Evolutionary conservation across 2,113 vertebrate species (phyloP).

Genomic region (Tragelaphus scriptus): DNA sequence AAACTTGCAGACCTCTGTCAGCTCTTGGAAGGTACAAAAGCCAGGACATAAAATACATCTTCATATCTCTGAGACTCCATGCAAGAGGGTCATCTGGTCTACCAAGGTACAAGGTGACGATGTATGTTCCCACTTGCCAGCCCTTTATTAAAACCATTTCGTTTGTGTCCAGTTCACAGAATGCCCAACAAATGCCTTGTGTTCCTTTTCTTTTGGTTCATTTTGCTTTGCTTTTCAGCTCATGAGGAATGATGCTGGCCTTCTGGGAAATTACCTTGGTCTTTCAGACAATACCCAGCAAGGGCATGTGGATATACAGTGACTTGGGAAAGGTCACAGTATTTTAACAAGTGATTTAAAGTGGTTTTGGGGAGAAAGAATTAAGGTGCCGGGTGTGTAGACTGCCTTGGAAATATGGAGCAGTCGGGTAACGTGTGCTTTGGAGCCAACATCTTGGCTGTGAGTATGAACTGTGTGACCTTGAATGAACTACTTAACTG

Average conservation of each 20-base stretch:
- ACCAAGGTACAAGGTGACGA: background rate
- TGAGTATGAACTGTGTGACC: background rate
- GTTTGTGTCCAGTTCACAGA: background rate
- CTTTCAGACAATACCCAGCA: background rate
- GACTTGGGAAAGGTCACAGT: background rate
- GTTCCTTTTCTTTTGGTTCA: background rate
- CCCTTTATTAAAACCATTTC: background rate
- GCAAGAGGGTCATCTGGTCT: background rate
- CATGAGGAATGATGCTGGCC: background rate
- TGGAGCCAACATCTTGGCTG: background rate
- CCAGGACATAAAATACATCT: background rate
- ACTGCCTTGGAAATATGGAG: background rate
- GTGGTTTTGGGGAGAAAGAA: background rate
- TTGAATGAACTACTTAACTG: background rate
- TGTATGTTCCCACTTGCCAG: background rate
- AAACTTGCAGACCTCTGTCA: background rate
- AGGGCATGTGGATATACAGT: background rate
- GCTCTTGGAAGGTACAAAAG: background rate
- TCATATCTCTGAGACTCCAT: background rate
- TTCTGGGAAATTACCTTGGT: constrained; percentile 26
- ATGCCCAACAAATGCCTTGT: rapidly evolving
- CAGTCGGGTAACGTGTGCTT: no score
- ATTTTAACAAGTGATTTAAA: background rate
- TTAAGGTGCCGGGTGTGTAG: background rate
- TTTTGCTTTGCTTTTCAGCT: constrained; percentile 6